Base-by-base conservation (phyloP, 2,888 invertebrate genomes). In the Micoletzkya japonica region DNA sequence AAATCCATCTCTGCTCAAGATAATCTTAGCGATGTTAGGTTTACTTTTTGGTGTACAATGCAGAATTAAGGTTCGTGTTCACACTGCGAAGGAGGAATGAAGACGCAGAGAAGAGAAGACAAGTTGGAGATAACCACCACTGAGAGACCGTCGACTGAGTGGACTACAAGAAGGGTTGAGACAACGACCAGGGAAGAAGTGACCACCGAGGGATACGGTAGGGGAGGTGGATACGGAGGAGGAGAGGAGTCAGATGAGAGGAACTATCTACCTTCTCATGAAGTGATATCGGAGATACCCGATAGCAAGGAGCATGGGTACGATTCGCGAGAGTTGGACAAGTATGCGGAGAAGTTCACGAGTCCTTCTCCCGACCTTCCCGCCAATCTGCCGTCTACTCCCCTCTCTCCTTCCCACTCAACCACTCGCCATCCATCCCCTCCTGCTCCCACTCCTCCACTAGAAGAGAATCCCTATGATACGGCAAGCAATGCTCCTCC, bases 301-400 rank as follows among this genome's bases (percentile, higher is more conserved):
- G 24, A 64, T 7, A 26, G 36, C 17, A 32, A 34, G n/a, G 34
- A 64, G 7, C 64, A 64, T 64, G 64, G 64, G 52, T 64, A 64
- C 30, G 52, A 64, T 34, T 64, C 64, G 17, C 50, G 36, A 17
- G 64, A 64, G 26, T 52, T 64, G 34, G 64, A 64, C 28, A 36
- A 64, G 20, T 64, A 64, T n/a, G 24, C 24, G 24, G 50, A 52
- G 37, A 58, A 36, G 36, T 24, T 7, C 36, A 34, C 26, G 24
- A 52, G 24, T 6, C 26, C 14, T n/a, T n/a, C 6, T 14, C 52
- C n/a, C 52, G 24, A n/a, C n/a, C 26, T 24, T 24, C 52, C 6
- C 28, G 28, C 39, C 10, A 44, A 14, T 44, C 44, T 39, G 3
- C 24, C 59, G 36, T 10, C 61, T n/a, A 24, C 61, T 61, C 28